Evolutionary conservation across 2,888 invertebrate species (phyloP).

Genomic region (Polia nebulosa): DNA sequence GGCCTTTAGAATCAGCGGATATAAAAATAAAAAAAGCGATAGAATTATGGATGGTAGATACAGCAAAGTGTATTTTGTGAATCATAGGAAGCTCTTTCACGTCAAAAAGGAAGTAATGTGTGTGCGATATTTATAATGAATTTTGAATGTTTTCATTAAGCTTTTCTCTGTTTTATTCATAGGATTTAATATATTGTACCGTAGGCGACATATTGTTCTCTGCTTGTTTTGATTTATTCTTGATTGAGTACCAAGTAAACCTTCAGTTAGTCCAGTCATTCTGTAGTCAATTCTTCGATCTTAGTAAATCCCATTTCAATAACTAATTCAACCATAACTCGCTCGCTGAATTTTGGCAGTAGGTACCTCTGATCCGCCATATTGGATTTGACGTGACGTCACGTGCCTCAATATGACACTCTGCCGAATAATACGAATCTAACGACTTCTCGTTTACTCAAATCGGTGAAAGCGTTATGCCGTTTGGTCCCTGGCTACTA

Average conservation of each 20-base stretch:
- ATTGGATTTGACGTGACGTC: conserved; percentile 52
- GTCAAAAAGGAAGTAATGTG: conserved; percentile 1
- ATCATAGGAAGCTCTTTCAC: background rate
- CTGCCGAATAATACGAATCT: conserved; percentile 54
- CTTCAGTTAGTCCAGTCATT: background rate
- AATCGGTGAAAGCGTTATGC: conserved; percentile 49
- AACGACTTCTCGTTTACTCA: conserved; percentile 59
- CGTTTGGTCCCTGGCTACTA: conserved; percentile 40
- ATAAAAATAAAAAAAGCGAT: conserved; percentile 37
- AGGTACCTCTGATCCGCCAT: conserved; percentile 17
- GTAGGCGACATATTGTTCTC: too few species aligned
- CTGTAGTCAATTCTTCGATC: background rate
- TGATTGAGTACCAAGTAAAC: background rate
- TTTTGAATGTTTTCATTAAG: background rate
- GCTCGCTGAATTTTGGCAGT: conserved; percentile 13
- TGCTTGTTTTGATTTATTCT: too few species aligned
- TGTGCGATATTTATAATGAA: conserved; percentile 1
- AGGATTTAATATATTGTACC: too few species aligned
- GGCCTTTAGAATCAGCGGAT: conserved; percentile 40
- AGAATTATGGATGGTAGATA: conserved; percentile 11
- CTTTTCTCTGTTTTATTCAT: background rate
- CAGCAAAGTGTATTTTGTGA: conserved; percentile 10
- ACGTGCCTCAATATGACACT: conserved; percentile 57
- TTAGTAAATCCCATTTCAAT: background rate
- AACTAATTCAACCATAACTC: conserved; percentile 5